Conservation (phyloP, 2,113 vertebrate species). For the Stigmatopora argus region DNA sequence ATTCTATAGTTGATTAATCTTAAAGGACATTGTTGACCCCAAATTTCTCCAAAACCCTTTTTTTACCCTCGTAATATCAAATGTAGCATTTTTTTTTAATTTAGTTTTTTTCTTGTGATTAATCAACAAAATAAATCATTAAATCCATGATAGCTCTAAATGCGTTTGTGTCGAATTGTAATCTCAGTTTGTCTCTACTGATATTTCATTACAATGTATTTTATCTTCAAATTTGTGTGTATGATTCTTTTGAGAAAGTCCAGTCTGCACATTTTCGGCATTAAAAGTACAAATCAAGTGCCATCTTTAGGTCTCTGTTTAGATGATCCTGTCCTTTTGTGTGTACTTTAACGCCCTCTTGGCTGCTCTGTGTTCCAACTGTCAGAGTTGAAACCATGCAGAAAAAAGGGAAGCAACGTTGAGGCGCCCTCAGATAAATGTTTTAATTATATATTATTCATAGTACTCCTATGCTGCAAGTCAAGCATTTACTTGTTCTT, state of each 20-base stretch:
- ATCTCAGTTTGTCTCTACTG: neutral
- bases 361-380: conserved; percentile 6
- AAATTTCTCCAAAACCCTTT: too few species aligned
- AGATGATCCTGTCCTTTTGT: conserved; percentile 21
- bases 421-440: conserved; percentile 4
- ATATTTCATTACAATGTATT: neutral
- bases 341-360: conserved; percentile 10
- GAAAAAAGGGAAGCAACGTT: conserved; percentile 10
- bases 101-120: too few species aligned
- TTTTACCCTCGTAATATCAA: too few species aligned
- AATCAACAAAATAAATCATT: neutral
- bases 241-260: neutral
- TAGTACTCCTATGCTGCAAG: conserved; percentile 2
- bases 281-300: conserved; percentile 15
- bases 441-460: conserved; percentile 11
- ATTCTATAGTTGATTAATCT: too few species aligned
- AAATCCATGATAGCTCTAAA: neutral
- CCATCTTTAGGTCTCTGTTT: conserved; percentile 34
- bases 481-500: neutral
- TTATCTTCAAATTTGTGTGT: conserved; percentile 4
- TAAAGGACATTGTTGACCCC: too few species aligned
- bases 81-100: too few species aligned
- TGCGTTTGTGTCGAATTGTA: neutral
- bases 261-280: conserved; percentile 23
- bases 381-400: conserved; percentile 35